Base-by-base conservation (phyloP, 2,797 vertebrate species). In the Sparidentex hasta region DNA sequence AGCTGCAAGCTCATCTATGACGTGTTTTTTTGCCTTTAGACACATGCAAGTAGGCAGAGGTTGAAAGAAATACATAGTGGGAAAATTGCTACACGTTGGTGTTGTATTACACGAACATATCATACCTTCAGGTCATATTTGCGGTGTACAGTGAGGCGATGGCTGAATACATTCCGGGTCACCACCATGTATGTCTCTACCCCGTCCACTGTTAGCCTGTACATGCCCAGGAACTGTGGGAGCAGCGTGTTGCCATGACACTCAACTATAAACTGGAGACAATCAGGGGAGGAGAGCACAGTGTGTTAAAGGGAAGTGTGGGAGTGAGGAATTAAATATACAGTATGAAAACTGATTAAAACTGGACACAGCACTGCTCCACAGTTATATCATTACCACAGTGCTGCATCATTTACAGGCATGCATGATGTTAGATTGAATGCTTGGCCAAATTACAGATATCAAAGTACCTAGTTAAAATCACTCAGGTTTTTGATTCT, bases 141-240 rank as follows among this genome's bases (percentile, higher is more conserved):
- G 87, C 97, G 95, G 88, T 98, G 97, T 38, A 98, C 97, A 0
- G 95, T 96, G 74, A 98, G 96, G 58, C 97, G 94, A 89, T 98
- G 97, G 90, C 97, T 98, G 89, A 98, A 98, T 20, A 98, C 97
- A 2, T 98, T 98, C 80, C 97, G 95, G 82, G 96, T 98, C 51
- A 98, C 97, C 79, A 98, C 96, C 97, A 98, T 97, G 94, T 98
- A 98, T n/a, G 97, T 98, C 83, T 98, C 97, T 83, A 97, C 96
- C 0, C 97, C 97, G 0, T 98, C 97, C 93, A 98, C 97, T 0
- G 97, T 98, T 69, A 98, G 95, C 75, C 97, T 90, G 92, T 98
- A 98, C 97, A 98, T 98, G 84, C 97, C 97, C 75, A 98, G 95
- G 93, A 98, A 98, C 95, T 98, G 97, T 0, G 97, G 97, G 85